These are phyloP conservation scores for Dendrocincla fuliginosa DNA, from an alignment of 2,797 vertebrate genomes.

Conservation along the genomic window DNA sequence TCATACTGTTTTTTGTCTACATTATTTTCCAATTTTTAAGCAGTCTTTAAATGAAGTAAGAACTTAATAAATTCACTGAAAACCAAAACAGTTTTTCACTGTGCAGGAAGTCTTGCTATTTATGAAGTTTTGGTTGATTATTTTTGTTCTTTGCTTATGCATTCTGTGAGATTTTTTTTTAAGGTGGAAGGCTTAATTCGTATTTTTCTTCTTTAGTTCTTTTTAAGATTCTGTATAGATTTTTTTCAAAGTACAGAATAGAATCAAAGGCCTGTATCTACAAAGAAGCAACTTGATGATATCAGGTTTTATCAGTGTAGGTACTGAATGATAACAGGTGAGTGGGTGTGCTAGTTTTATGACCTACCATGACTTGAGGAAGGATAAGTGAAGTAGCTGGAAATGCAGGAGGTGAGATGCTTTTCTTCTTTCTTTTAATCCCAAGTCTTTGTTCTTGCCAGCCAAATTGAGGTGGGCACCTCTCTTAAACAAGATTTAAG, in stretches of 20 bases:
- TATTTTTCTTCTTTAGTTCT: background rate
- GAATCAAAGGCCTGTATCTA: background rate
- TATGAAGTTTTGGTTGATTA: background rate
- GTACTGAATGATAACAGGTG: background rate
- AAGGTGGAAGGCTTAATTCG: background rate
- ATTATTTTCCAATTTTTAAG: background rate
- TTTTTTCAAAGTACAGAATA: background rate
- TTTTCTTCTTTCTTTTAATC: background rate
- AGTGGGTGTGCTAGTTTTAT: background rate
- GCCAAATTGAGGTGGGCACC: background rate
- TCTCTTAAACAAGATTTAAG: background rate
- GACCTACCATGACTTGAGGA: background rate
- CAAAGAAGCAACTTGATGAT: background rate
- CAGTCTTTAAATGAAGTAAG: background rate
- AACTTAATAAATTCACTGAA: background rate
- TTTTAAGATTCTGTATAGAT: background rate
- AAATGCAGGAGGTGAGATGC: background rate
- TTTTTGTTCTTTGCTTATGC: background rate
- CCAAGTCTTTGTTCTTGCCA: background rate
- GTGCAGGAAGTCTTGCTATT: background rate
- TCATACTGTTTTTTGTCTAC: background rate
- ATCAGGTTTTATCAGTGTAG: background rate
- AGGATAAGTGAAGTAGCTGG: background rate
- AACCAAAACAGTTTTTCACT: background rate
- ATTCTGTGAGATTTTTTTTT: background rate